Base-by-base conservation (phyloP, 2,888 invertebrate genomes). In the Drosophila demipolita region DNA sequence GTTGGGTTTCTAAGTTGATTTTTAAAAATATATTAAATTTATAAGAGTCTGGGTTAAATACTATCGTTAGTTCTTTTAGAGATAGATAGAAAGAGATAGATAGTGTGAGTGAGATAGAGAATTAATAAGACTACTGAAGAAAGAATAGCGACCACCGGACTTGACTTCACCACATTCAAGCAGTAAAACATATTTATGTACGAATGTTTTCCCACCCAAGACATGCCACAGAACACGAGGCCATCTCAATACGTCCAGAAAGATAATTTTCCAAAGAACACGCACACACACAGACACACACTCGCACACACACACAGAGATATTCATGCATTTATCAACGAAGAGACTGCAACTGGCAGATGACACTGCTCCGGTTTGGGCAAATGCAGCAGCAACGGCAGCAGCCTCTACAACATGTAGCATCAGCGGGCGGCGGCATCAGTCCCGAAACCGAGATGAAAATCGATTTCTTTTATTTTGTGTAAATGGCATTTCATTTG, bases 401-500 rank as follows among this genome's bases (percentile, higher is more conserved):
- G 38, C 42, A 38, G 48, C 57, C 35, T 54, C 23, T 17, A 6
- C 63, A 33, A 8, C 29, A 48, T 15, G 26, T 17, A 40, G 50
- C 67, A 66, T 33, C 78, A 66, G 73, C 81, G 66, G 80, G 74
- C 81, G 78, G 78, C 77, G 82, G 74, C 74, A 71, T 50, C 66
- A 78, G 69, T 60, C 70, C 66, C 53, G 62, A 70, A 72, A 53
- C 48, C 15, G 58, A 80, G 72, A 75, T 29, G 72, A 82, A 84
- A 89, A 86, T 90, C 86, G 89, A 88, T 88, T 82, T 88, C 75
- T 76, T 82, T 82, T 85, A 80, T 75, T 82, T 88, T 79, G 75
- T 82, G 62, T 73, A 85, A 89, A 89, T 85, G 86, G 50, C 80
- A 87, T 89, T 87, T 84, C 74, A 76, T 87, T 82, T 82, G 82